Evolutionary conservation across 2,888 invertebrate species (phyloP), one percentile per base, ranked within the genome.

Genomic region (Diogma glabrata): DNA sequence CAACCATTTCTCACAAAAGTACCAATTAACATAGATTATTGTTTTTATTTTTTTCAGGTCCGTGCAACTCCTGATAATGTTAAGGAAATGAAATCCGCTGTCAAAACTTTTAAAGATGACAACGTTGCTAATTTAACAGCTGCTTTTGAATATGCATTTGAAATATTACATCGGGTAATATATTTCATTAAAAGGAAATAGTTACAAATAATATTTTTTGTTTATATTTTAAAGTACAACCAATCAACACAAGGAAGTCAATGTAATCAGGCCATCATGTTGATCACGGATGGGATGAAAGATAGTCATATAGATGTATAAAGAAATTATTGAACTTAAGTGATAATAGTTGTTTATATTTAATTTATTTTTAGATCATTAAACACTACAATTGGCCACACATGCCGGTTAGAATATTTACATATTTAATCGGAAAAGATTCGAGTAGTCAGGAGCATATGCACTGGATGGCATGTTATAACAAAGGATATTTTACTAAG

Each of bases 221-320:
- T 17, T 30, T 49, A 26, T 47, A 47, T 23, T 55, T 64, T 69
- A 9, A 64, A 87, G 78, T 89, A 89, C 62, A 89, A 89, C 64
- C 80, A 86, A 57, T 86, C 87, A 1, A 83, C 85, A 1, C 82
- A 82, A 61, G 92, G 92, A 4, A 87, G 89, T 60, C 89, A 93
- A 64, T 99, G 99, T 66, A 99, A 99, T 73, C 95, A 95, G 71
- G 96, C 95, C 3, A 95, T 99, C 51, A 94, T 99, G 85, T 72
- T 99, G 51, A 86, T 99, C 54, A 95, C 96, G 0, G 91, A 94
- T 58, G 95, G 94, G 19, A 89, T 93, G 10, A 84, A 92, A 3
- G 75, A 72, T 38, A 76, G 78, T 1, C 78, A 81, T 9, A 75
- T 75, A 58, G 77, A 81, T 2, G 78, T 79, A 57, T 52, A 30